Base-by-base conservation (phyloP, 1,140 invertebrate genomes). In the Drosophila jambulina region DNA sequence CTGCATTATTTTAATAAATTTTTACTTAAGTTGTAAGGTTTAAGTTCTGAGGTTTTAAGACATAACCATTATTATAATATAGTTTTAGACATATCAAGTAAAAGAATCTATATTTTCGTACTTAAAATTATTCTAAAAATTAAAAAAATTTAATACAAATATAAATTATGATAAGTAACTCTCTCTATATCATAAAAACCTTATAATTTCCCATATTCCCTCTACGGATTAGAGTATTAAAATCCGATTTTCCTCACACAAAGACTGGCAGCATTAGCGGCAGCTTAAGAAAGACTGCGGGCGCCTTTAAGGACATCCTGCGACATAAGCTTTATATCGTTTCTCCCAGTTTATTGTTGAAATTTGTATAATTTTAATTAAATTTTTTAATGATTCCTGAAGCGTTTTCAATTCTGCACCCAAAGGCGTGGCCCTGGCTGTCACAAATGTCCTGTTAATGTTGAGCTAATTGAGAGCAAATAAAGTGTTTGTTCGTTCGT, bases 301-400 rank as follows among this genome's bases (percentile, higher is more conserved):
- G 45, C 38, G 21, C 4, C 29, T 43, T 54, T 25, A 23, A 68
- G 53, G 38, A 68, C 46, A 67, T 67, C 23, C 23, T 32, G 45
- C 61, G 36, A 64, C 45, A 51, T 82, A 82, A 54, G 63, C 51
- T 68, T 65, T 40, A 64, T 75, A 48, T 62, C 56, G 57, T 34
- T 48, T 48, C 45, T 6, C 19, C 43, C 19, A 15, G 46, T 58
- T 78, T 67, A 82, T 82, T 36, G 53, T 38, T 17, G 21, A 40
- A 53, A 69, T 84, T 84, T 84, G 67, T 81, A 84, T 80, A 85
- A 80, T 77, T 84, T 84, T 84, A 84, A 84, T 84, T 84, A 84
- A 80, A 69, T 57, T 59, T 63, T 54, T 25, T 40, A n/a, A 43
- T 51, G 43, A 72, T 36, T 59, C 61, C n/a, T 34, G 40, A 65